Percentiles rank a stretch among this genome's conserved stretches.
phyloP scores from a whole-genome alignment of 2,797 vertebrate genomes.

The Coranthus polyacanthus region DNA sequence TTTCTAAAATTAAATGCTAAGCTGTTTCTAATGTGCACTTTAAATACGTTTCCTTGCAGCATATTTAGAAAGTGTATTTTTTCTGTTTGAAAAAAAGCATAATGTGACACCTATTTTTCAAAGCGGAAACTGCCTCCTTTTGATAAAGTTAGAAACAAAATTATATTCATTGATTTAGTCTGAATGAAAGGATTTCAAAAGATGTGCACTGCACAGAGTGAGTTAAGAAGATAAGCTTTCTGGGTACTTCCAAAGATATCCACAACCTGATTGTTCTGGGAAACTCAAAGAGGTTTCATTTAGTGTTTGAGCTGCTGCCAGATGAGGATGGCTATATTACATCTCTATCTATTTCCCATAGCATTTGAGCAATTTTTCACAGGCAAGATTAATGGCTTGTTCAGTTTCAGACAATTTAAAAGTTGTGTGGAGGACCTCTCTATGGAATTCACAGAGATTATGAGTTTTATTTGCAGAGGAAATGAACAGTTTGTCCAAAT shows the following conservation, averaged over 20 bases:
- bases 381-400: constrained; percentile 69
- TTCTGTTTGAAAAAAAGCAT: constrained; percentile 17
- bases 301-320: constrained; percentile 64
- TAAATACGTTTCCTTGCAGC: neutral
- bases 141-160: constrained; percentile 53
- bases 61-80: constrained; percentile 6
- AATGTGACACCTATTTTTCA: constrained; percentile 14
- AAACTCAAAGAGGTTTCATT: constrained; percentile 74
- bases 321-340: constrained; percentile 66
- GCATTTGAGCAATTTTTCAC: constrained; percentile 71
- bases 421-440: constrained; percentile 53
- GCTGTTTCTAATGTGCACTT: constrained; percentile 21
- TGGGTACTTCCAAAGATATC: constrained; percentile 66
- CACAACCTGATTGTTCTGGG: constrained; percentile 71
- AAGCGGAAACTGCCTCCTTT: constrained; percentile 26
- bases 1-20: constrained; percentile 19
- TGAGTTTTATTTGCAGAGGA: constrained; percentile 63
- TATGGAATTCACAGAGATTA: constrained; percentile 62
- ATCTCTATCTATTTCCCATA: constrained; percentile 76
- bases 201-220: constrained; percentile 23
- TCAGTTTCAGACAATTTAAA: constrained; percentile 65
- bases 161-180: constrained; percentile 55
- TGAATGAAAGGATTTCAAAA: constrained; percentile 60
- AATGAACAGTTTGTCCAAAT: constrained; percentile 64
- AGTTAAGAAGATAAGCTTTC: constrained; percentile 70